Percentiles rank a stretch among this genome's conserved stretches.
These are phyloP conservation scores for Odontophorus gujanensis DNA, from an alignment of 2,113 vertebrate genomes.

Conservation along the genomic window DNA sequence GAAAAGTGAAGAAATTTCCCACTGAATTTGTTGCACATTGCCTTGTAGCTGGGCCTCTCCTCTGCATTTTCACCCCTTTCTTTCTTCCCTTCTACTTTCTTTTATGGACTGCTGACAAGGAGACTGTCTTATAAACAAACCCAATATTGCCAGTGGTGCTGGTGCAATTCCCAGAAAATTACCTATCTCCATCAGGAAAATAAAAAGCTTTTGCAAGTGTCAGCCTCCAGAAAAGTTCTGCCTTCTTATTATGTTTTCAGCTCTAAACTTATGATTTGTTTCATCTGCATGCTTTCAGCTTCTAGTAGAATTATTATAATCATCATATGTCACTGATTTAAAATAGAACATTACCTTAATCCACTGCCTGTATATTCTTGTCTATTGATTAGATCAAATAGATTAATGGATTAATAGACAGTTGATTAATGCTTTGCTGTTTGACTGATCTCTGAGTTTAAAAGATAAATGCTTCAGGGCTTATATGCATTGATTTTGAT, in stretches of 20 bases:
- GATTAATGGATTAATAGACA: not conserved
- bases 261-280: not conserved
- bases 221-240: not conserved
- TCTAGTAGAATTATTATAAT: not conserved
- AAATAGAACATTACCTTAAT: not conserved
- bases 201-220: not conserved
- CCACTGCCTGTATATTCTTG: not conserved
- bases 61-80: not conserved
- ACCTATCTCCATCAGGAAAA: not conserved
- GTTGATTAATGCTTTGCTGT: not conserved
- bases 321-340: not conserved
- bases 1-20: not conserved
- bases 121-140: rapidly evolving
- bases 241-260: not conserved
- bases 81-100: not conserved
- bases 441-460: not conserved
- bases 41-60: not conserved
- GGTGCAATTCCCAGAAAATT: not conserved
- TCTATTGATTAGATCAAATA: too few relatives aligned
- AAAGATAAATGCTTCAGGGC: not conserved
- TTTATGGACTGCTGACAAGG: not conserved
- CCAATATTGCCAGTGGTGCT: not conserved
- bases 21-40: not conserved
- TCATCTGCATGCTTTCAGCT: not conserved
- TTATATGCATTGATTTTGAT: not conserved